These are phyloP conservation scores for Corvus hawaiiensis DNA, from an alignment of 2,113 vertebrate species.

Conservation along the genomic window DNA sequence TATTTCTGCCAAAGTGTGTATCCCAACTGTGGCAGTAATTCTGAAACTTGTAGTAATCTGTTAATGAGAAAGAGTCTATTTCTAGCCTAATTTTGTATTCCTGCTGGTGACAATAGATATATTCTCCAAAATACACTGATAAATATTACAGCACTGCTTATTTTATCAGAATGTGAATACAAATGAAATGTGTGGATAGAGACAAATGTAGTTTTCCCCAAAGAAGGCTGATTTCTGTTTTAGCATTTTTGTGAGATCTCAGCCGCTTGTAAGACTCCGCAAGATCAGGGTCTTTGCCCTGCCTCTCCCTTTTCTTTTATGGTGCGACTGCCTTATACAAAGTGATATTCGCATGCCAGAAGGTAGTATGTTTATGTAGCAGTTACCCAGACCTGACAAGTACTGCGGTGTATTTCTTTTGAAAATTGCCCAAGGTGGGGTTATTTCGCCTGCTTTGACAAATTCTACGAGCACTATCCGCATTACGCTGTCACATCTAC, in stretches of 20 bases:
- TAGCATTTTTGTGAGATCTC: neutral
- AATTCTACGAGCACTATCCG: neutral
- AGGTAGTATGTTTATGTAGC: conserved; percentile 10
- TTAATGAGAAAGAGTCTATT: neutral
- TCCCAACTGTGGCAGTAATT: neutral
- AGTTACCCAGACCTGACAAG: conserved; percentile 48
- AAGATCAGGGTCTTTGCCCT: neutral
- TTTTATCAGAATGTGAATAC: neutral
- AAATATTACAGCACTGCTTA: neutral
- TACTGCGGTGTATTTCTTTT: conserved; percentile 9
- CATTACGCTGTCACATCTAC: conserved; percentile 1
- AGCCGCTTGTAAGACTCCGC: neutral
- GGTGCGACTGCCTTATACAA: conserved; percentile 23
- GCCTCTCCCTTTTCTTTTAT: neutral
- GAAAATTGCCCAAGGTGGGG: conserved; percentile 48
- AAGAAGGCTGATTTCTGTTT: neutral
- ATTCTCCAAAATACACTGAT: neutral
- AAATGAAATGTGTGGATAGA: neutral
- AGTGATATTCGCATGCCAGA: conserved; percentile 45
- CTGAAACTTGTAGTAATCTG: neutral
- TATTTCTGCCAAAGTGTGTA: neutral
- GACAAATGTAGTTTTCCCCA: neutral
- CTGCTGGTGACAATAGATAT: neutral
- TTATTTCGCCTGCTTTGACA: conserved; percentile 26
- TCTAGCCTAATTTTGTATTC: neutral